A percentile compares a stretch with the other conserved stretches of the same genome.
These are phyloP conservation scores for Danaus plexippus DNA, from an alignment of 1,140 invertebrate species.

Conservation along the genomic window DNA sequence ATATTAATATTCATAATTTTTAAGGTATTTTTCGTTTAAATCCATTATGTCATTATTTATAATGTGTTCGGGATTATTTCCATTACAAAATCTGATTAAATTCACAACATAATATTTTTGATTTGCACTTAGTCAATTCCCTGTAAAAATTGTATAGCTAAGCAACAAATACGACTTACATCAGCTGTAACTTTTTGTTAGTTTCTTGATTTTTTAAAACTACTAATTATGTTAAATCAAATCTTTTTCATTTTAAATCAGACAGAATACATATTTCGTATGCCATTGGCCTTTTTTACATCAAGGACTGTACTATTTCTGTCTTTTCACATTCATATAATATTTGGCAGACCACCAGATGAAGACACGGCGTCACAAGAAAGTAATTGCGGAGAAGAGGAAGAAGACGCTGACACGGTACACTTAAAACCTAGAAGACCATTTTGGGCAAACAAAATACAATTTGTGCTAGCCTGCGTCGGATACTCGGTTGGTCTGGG, in stretches of 20 bases:
- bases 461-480: constrained; percentile 91
- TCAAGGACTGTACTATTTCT: background rate
- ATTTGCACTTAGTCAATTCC: too few relatives aligned
- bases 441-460: constrained; percentile 91
- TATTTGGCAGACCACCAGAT: constrained; percentile 74
- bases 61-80: too few relatives aligned
- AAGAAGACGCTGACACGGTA: constrained; percentile 76
- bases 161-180: too few relatives aligned
- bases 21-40: too few relatives aligned
- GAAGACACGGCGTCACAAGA: constrained; percentile 78
- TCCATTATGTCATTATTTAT: too few relatives aligned
- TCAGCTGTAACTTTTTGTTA: background rate
- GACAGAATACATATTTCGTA: too few relatives aligned
- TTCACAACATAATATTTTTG: too few relatives aligned
- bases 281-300: background rate
- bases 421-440: constrained; percentile 82
- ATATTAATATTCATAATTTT: too few relatives aligned
- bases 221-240: background rate
- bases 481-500: constrained; percentile 93
- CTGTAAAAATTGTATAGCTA: too few relatives aligned
- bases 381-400: constrained; percentile 75
- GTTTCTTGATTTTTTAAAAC: constrained; percentile 1
- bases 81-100: too few relatives aligned
- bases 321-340: background rate
- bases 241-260: background rate